These are phyloP conservation scores for Hyles vespertilio DNA, from an alignment of 1,140 invertebrate species.

Conservation along the genomic window DNA sequence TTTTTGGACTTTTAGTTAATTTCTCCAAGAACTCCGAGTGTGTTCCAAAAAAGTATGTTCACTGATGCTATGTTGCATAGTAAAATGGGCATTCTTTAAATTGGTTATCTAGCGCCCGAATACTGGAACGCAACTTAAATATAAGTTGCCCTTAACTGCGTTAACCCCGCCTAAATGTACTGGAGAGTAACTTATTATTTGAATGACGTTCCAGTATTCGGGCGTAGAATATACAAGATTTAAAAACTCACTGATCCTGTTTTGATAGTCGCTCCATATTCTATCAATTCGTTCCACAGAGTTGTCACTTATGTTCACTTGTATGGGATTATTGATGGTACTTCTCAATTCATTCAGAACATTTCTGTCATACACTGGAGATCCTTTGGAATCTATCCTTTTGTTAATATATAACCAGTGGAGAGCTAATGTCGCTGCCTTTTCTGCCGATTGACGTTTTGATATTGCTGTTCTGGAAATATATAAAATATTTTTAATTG, in stretches of 20 bases:
- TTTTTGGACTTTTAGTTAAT: too few relatives aligned
- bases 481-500: slow-evolving; percentile 2
- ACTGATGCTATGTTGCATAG: too few relatives aligned
- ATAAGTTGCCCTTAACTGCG: too few relatives aligned
- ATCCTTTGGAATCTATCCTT: slow-evolving; percentile 46
- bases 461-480: slow-evolving; percentile 56
- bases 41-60: too few relatives aligned
- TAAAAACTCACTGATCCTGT: slow-evolving; percentile 53
- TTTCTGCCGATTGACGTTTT: slow-evolving; percentile 58
- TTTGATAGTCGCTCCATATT: slow-evolving; percentile 55
- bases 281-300: slow-evolving; percentile 39
- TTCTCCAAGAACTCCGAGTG: too few relatives aligned
- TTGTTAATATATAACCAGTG: slow-evolving; percentile 51
- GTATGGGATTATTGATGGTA: slow-evolving; percentile 36
- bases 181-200: background rate
- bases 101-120: too few relatives aligned
- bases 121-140: too few relatives aligned
- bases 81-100: too few relatives aligned
- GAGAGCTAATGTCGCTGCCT: slow-evolving; percentile 51
- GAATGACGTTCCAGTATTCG: too few relatives aligned
- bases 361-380: slow-evolving; percentile 44
- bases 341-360: slow-evolving; percentile 39
- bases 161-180: background rate
- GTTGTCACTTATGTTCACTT: slow-evolving; percentile 38
- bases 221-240: slow-evolving; percentile 3